Percentiles rank a stretch among this genome's conserved stretches.
These are phyloP conservation scores for Dendrocincla fuliginosa DNA, from an alignment of 2,797 vertebrate species.

Conservation along the genomic window DNA sequence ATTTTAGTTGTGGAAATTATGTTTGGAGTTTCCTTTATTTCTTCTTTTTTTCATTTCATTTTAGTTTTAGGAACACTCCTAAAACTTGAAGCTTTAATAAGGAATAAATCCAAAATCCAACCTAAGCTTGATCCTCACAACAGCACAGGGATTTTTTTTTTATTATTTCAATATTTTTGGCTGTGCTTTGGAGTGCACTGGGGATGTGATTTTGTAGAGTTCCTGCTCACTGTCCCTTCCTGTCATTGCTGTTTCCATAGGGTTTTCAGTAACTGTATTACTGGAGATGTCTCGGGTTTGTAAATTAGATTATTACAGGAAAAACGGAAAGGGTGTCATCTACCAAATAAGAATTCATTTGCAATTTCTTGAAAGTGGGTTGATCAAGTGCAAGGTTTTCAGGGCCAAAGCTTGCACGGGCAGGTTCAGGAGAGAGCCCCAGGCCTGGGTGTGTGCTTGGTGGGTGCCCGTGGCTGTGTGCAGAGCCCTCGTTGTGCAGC, in stretches of 20 bases:
- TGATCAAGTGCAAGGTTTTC: background rate
- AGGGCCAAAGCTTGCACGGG: background rate
- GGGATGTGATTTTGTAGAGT: background rate
- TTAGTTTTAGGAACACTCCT: background rate
- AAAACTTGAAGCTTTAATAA: background rate
- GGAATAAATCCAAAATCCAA: background rate
- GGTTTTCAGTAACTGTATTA: background rate
- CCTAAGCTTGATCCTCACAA: background rate
- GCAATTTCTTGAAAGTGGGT: background rate
- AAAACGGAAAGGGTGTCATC: background rate
- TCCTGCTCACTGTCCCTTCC: background rate
- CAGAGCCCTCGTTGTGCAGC: background rate
- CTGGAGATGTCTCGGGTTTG: background rate
- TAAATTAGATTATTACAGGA: background rate
- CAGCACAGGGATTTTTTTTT: background rate
- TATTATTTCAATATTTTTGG: background rate
- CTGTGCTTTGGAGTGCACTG: background rate
- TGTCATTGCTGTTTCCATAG: rapidly evolving
- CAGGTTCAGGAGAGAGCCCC: rapidly evolving
- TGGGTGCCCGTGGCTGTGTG: background rate
- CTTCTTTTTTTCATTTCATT: background rate
- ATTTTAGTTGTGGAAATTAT: background rate
- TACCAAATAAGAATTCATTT: background rate
- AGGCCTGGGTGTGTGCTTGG: rapidly evolving
- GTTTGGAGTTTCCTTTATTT: background rate